These are phyloP conservation scores for Neolamprologus tretocephalus DNA, from an alignment of 2,113 vertebrate genomes.

Conservation along the genomic window DNA sequence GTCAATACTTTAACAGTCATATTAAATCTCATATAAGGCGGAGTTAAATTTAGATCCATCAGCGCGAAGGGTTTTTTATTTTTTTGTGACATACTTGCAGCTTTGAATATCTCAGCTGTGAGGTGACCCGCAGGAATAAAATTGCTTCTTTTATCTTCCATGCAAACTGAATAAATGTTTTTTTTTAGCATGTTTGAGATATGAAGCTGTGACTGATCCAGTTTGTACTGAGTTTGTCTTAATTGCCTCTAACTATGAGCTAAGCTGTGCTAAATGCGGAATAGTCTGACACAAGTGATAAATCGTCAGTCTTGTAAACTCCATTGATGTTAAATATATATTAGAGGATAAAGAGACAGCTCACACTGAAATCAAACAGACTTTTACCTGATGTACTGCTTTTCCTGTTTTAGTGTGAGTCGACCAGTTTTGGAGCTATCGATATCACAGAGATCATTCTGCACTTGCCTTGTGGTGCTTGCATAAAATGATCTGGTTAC, in stretches of 20 bases:
- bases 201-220: neutral
- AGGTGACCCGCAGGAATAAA: neutral
- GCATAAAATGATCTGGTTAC: neutral
- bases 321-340: neutral
- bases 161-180: neutral
- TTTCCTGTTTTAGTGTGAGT: neutral
- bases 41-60: constrained; percentile 20
- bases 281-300: neutral
- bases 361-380: neutral
- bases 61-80: neutral
- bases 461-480: neutral
- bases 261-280: neutral
- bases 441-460: neutral
- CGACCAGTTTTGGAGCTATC: neutral
- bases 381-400: neutral
- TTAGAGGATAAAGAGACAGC: neutral
- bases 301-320: neutral
- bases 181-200: neutral
- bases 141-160: neutral
- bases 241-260: neutral
- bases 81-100: neutral
- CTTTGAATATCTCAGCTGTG: neutral
- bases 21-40: constrained; percentile 11
- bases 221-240: neutral
- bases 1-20: constrained; percentile 26